These are phyloP conservation scores for Hydropsyche betteni DNA, from an alignment of 2,888 invertebrate genomes.

Conservation along the genomic window DNA sequence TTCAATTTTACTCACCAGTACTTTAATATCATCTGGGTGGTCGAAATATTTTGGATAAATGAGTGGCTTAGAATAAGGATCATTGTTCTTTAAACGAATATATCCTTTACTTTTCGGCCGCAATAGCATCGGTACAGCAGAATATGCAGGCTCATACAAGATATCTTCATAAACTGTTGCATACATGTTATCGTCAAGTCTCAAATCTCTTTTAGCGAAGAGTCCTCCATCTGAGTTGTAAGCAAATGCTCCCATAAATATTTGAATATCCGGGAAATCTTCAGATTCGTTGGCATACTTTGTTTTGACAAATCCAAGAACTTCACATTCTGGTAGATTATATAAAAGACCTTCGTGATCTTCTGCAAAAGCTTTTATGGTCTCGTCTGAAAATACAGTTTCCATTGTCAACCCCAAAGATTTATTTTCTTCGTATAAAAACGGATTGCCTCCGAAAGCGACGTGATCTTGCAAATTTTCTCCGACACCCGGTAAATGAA, in stretches of 20 bases:
- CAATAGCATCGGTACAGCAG: constrained; percentile 74
- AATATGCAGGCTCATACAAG: constrained; percentile 74
- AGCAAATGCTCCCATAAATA: constrained; percentile 78
- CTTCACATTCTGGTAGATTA: constrained; percentile 80
- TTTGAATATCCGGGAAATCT: constrained; percentile 83
- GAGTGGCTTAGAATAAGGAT: constrained; percentile 78
- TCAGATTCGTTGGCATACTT: constrained; percentile 72
- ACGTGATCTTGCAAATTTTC: constrained; percentile 85
- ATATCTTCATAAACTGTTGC: constrained; percentile 76
- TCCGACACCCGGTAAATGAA: constrained; percentile 78
- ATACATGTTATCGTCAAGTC: constrained; percentile 73
- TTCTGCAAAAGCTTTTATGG: constrained; percentile 71
- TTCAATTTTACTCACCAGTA: constrained; percentile 68
- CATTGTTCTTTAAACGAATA: constrained; percentile 71
- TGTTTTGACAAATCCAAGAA: constrained; percentile 80
- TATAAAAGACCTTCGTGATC: constrained; percentile 74
- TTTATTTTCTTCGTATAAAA: constrained; percentile 72
- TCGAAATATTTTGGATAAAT: constrained; percentile 89
- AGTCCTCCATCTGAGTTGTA: constrained; percentile 83
- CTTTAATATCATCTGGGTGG: constrained; percentile 75
- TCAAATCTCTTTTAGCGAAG: constrained; percentile 74
- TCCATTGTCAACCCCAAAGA: constrained; percentile 76
- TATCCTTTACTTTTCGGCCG: constrained; percentile 78
- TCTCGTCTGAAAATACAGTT: constrained; percentile 66
- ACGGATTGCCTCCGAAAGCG: constrained; percentile 80